These are phyloP conservation scores for Discoglossus pictus DNA, from an alignment of 2,797 vertebrate species.

Conservation along the genomic window DNA sequence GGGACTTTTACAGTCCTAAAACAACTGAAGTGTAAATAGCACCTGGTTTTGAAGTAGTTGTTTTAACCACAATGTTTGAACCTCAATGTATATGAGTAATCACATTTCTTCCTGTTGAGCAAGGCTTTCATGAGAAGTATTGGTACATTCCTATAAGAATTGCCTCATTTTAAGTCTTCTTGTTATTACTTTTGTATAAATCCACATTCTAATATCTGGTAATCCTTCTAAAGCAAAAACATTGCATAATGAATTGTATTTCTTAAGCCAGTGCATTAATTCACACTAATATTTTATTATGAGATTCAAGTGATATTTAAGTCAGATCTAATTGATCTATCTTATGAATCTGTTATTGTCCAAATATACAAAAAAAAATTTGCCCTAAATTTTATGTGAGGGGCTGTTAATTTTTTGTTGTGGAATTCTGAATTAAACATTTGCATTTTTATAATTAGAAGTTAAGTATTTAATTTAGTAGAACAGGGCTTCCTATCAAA, in stretches of 20 bases:
- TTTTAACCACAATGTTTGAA: too few relatives aligned
- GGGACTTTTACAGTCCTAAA: too few relatives aligned
- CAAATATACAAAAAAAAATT: slow-evolving; percentile 69
- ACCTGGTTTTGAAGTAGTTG: too few relatives aligned
- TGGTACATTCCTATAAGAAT: slow-evolving; percentile 4
- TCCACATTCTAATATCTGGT: slow-evolving; percentile 55
- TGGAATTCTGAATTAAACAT: slow-evolving; percentile 59
- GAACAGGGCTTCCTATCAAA: slow-evolving; percentile 57
- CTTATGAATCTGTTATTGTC: slow-evolving; percentile 68
- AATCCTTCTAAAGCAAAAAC: slow-evolving; percentile 56
- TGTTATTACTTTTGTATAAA: slow-evolving; percentile 43
- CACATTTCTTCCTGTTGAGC: too few relatives aligned
- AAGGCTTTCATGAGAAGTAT: slow-evolving; percentile 19
- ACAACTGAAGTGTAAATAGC: too few relatives aligned
- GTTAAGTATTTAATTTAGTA: slow-evolving; percentile 69
- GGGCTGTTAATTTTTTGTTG: slow-evolving; percentile 62
- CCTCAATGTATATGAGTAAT: too few relatives aligned
- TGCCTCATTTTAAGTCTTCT: slow-evolving; percentile 28
- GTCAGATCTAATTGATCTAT: slow-evolving; percentile 69
- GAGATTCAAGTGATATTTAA: slow-evolving; percentile 65
- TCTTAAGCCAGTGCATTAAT: slow-evolving; percentile 43
- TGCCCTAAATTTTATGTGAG: slow-evolving; percentile 67
- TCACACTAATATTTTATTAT: slow-evolving; percentile 46
- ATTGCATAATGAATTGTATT: slow-evolving; percentile 60
- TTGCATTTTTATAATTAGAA: slow-evolving; percentile 76